Percentiles rank a stretch among this genome's conserved stretches.
Conservation (phyloP, 1,140 invertebrate species). For the Augochlora pura region DNA sequence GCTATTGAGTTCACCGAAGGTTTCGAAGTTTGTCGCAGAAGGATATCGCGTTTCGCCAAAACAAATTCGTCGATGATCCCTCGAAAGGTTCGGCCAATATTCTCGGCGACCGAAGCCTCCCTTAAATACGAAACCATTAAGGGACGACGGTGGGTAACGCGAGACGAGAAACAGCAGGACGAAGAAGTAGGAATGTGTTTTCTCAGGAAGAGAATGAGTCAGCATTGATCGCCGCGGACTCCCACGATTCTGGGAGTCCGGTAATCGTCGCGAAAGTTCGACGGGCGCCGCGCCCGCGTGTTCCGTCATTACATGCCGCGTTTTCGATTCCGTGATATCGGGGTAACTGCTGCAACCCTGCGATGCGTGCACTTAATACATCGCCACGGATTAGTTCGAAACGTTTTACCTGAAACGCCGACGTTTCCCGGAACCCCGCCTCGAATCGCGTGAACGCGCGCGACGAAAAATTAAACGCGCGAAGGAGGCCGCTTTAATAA, state of each 20-base stretch:
- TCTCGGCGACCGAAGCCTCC: not conserved
- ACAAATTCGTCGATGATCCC: not conserved
- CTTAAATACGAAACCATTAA: conserved; percentile 25
- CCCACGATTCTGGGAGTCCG: conserved; percentile 12
- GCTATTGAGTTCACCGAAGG: not conserved
- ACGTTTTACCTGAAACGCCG: not conserved
- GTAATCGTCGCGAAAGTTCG: conserved; percentile 27
- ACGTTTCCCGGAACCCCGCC: conserved; percentile 6
- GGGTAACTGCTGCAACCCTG: conserved; percentile 4
- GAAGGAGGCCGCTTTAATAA: no score
- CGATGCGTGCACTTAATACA: conserved; percentile 31
- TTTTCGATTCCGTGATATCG: conserved; percentile 27
- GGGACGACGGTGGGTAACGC: conserved; percentile 15
- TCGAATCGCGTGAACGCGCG: not conserved
- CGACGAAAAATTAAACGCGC: not conserved
- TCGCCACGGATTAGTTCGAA: conserved; percentile 19
- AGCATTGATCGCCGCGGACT: conserved; percentile 12
- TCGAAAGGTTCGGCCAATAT: not conserved
- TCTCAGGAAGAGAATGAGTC: not conserved
- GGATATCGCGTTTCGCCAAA: not conserved
- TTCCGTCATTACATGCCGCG: conserved; percentile 10
- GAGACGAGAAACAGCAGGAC: conserved; percentile 16
- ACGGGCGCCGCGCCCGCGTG: not conserved
- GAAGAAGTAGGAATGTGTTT: conserved; percentile 21
- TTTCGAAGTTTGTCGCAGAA: not conserved